These are phyloP conservation scores for Amphipoea oculea DNA, from an alignment of 2,888 invertebrate genomes.

Conservation along the genomic window DNA sequence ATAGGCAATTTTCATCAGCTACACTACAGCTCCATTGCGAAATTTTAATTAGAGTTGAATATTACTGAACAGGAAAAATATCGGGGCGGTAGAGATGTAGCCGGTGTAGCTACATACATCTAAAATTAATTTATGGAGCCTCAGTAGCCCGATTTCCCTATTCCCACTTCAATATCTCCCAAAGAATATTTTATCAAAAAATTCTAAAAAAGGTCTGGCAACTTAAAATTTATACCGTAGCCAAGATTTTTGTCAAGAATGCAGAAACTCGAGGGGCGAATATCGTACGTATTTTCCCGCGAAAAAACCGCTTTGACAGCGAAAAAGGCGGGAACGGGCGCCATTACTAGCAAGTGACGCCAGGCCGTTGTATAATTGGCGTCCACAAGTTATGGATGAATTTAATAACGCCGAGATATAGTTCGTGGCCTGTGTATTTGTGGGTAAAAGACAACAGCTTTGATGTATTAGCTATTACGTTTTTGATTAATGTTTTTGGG, in stretches of 20 bases:
- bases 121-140: conserved; percentile 46
- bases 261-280: conserved; percentile 71
- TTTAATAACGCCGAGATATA: conserved; percentile 71
- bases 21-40: conserved; percentile 1
- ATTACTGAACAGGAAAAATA: not conserved
- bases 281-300: conserved; percentile 79
- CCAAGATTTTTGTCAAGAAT: conserved; percentile 67
- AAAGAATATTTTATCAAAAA: conserved; percentile 65
- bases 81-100: not conserved
- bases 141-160: conserved; percentile 42
- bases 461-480: conserved; percentile 55
- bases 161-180: conserved; percentile 60
- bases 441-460: conserved; percentile 64
- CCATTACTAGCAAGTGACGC: conserved; percentile 93
- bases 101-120: conserved; percentile 25
- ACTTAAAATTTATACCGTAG: conserved; percentile 68
- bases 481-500: conserved; percentile 44
- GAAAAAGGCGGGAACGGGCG: conserved; percentile 88
- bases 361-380: conserved; percentile 79
- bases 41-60: conserved; percentile 23
- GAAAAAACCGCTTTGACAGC: conserved; percentile 89
- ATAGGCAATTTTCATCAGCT: not conserved
- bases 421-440: conserved; percentile 62
- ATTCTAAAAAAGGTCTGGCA: conserved; percentile 60
- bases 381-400: conserved; percentile 79